Percentiles rank a stretch among this genome's conserved stretches.
Evolutionary conservation across 2,797 vertebrate genomes (phyloP).

Genomic region (Cyprinella venusta): DNA sequence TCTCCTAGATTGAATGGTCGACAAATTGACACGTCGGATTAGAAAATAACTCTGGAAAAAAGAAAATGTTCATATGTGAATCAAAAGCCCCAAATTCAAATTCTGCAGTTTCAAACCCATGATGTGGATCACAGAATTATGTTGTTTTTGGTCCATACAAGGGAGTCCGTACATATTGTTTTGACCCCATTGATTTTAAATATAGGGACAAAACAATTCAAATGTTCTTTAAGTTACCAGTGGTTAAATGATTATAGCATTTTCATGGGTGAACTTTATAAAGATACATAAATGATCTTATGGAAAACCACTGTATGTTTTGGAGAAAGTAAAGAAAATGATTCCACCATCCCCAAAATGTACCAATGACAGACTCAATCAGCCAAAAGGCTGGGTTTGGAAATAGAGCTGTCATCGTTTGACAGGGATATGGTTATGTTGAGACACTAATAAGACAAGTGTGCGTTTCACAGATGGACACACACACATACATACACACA

Average conservation of each 20-base stretch:
- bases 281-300: not conserved
- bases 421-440: constrained; percentile 72
- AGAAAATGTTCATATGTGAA: not conserved
- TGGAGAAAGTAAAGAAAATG: constrained; percentile 1
- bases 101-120: not conserved
- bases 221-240: not conserved
- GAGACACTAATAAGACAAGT: constrained; percentile 74
- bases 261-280: not conserved
- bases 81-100: not conserved
- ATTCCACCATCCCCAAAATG: constrained; percentile 23
- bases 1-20: not conserved
- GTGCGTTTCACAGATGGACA: constrained; percentile 62
- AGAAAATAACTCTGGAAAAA: too few species aligned
- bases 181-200: not conserved
- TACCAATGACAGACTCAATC: constrained; percentile 40
- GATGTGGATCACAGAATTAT: not conserved
- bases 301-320: not conserved
- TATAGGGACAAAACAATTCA: not conserved
- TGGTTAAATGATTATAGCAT: not conserved
- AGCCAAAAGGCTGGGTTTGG: constrained; percentile 55
- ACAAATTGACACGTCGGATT: not conserved
- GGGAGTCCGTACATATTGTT: not conserved
- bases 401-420: constrained; percentile 71
- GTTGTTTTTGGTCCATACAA: not conserved
- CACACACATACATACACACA: constrained; percentile 1